phyloP scores from a whole-genome alignment of 1,140 invertebrate genomes.

The Apis mellifera region Amel_HAv3.1 CM009941.2:1833501-1834000 shows the following conservation, averaged over 20 bases:
- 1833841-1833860: background rate
- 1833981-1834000: conserved; percentile 59
- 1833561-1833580: no score
- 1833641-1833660: no score
- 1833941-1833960: conserved; percentile 52
- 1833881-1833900: background rate
- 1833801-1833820: background rate
- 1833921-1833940: conserved; percentile 58
- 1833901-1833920: conserved; percentile 58
- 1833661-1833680: background rate
- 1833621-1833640: no score
- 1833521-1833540: no score
- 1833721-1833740: background rate
- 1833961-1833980: conserved; percentile 59
- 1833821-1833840: background rate
- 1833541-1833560: no score
- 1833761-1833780: background rate
- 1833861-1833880: no score
- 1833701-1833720: background rate
- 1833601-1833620: no score
- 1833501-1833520: no score
- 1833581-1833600: no score
- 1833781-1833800: no score
- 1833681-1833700: background rate
- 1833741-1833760: background rate